Percentiles rank a stretch among this genome's conserved stretches.
phyloP scores from a whole-genome alignment of 1,140 invertebrate genomes.

The Drosophila micromelanica region DNA sequence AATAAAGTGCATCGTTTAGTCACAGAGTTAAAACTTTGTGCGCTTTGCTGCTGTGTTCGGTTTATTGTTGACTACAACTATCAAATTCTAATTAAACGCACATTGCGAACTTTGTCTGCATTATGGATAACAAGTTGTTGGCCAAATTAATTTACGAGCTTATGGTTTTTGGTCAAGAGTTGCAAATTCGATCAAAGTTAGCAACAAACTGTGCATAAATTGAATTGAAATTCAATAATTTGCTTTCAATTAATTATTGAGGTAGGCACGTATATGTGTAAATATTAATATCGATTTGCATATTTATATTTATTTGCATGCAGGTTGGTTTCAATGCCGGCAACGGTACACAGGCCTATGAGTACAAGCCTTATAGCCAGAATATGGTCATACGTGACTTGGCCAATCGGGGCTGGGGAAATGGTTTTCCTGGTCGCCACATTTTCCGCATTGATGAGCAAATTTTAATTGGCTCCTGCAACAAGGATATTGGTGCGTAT shows the following conservation, averaged over 20 bases:
- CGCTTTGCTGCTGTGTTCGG: neutral
- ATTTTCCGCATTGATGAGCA: conserved; percentile 98
- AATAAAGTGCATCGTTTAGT: neutral
- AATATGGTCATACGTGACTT: conserved; percentile 92
- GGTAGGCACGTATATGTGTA: too few species aligned
- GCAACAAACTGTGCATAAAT: conserved; percentile 2
- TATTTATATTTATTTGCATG: conserved; percentile 46
- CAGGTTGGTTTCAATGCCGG: conserved; percentile 98
- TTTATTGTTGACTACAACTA: conserved; percentile 1
- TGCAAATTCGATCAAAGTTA: neutral
- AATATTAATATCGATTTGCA: conserved; percentile 28
- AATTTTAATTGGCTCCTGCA: conserved; percentile 95
- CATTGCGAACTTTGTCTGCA: conserved; percentile 9
- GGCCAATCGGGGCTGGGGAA: conserved; percentile 92
- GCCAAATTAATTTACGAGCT: conserved; percentile 8
- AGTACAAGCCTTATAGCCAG: conserved; percentile 96
- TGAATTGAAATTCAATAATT: conserved; percentile 6
- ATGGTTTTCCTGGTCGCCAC: conserved; percentile 94
- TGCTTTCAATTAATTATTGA: neutral
- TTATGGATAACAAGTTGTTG: conserved; percentile 5
- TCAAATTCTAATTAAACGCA: conserved; percentile 16
- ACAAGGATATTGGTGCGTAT: conserved; percentile 92
- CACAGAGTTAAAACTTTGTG: neutral
- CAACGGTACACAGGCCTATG: conserved; percentile 95
- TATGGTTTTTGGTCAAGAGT: conserved; percentile 2